Percentiles rank a stretch among this genome's conserved stretches.
Conservation (phyloP, 2,888 invertebrate species). For the Drosophila picticornis region DNA sequence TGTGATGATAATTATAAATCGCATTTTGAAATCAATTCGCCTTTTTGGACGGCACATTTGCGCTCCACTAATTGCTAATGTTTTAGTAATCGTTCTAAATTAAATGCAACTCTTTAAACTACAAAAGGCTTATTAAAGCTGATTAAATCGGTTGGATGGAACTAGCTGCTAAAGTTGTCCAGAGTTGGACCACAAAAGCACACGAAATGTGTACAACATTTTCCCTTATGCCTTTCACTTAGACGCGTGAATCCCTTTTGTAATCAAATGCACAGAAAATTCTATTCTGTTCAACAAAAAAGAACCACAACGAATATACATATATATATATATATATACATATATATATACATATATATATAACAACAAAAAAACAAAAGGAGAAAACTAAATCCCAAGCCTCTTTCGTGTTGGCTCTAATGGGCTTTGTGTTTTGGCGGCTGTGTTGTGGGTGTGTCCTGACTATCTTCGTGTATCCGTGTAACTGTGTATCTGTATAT, state of each 20-base stretch:
- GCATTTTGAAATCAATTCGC: conserved; percentile 45
- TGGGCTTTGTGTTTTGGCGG: conserved; percentile 72
- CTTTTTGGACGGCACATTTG: conserved; percentile 6
- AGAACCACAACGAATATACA: conserved; percentile 1
- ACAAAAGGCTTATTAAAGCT: conserved; percentile 14
- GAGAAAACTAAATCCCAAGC: conserved; percentile 64
- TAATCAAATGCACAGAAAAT: conserved; percentile 80
- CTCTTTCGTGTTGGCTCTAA: conserved; percentile 74
- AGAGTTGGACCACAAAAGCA: conserved; percentile 23
- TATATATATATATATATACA: background rate
- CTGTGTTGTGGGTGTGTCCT: conserved; percentile 51
- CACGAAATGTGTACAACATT: conserved; percentile 51
- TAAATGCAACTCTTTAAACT: conserved; percentile 7
- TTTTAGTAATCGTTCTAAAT: conserved; percentile 19
- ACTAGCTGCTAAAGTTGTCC: background rate
- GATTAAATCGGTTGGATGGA: background rate
- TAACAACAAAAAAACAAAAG: conserved; percentile 17
- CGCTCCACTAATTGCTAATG: conserved; percentile 31
- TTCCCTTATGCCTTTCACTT: conserved; percentile 62
- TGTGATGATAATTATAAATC: conserved; percentile 44
- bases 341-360: background rate
- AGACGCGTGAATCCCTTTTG: conserved; percentile 79
- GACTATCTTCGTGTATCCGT: conserved; percentile 38
- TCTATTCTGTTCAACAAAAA: conserved; percentile 61
- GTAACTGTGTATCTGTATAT: conserved; percentile 25